These are phyloP conservation scores for Noctilio leporinus DNA, from an alignment of 2,113 vertebrate genomes.

Conservation along the genomic window DNA sequence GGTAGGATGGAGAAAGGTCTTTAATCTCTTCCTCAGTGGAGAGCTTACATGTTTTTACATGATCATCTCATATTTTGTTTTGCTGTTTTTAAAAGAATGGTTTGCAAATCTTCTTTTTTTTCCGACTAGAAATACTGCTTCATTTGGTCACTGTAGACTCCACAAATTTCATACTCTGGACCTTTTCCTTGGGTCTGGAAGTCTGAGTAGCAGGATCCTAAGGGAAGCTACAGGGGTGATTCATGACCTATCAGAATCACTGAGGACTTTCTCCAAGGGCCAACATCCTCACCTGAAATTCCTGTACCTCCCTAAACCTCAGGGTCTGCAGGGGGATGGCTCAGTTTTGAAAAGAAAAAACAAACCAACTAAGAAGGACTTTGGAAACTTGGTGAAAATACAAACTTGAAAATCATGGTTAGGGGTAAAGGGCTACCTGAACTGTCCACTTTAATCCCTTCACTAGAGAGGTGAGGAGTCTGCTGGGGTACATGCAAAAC, in stretches of 20 bases:
- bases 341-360: neutral
- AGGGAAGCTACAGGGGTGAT: neutral
- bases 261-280: neutral
- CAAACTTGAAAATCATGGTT: neutral
- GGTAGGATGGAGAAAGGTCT: neutral
- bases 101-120: neutral
- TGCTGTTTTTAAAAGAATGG: neutral
- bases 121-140: neutral
- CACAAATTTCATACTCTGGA: neutral
- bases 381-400: neutral
- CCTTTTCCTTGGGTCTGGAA: neutral
- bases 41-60: neutral
- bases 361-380: neutral
- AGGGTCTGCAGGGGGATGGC: too few species aligned
- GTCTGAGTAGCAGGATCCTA: neutral
- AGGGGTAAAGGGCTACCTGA: neutral
- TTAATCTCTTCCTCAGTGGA: neutral
- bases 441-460: neutral
- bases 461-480: too few species aligned
- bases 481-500: neutral
- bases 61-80: neutral
- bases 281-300: neutral
- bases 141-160: neutral
- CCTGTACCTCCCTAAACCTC: neutral
- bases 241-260: neutral